A percentile compares a stretch with the other conserved stretches of the same genome.
These are phyloP conservation scores for Tetragnatha versicolor DNA, from an alignment of 1,140 invertebrate species.

Conservation along the genomic window DNA sequence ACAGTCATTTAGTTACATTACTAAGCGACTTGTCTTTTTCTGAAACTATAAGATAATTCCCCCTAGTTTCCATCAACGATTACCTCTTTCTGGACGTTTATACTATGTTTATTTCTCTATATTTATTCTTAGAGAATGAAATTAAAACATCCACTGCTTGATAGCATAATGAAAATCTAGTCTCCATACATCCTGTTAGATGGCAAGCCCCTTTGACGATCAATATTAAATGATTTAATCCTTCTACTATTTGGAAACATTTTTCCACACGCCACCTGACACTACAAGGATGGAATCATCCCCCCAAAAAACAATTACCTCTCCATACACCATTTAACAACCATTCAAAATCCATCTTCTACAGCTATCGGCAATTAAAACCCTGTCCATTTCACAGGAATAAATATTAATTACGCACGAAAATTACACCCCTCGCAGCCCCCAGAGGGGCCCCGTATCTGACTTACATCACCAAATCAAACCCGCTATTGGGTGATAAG, in stretches of 20 bases:
- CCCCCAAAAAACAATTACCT: neutral
- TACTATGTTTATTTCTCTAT: no score
- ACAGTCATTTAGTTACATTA: no score
- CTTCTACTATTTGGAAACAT: neutral
- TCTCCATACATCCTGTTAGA: neutral
- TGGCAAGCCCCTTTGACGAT: neutral
- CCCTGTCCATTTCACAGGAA: constrained; percentile 4
- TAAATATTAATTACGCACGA: constrained; percentile 20
- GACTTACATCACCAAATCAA: neutral
- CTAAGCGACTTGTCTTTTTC: no score
- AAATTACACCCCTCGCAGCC: constrained; percentile 13
- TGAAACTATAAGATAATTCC: no score
- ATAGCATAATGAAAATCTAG: no score
- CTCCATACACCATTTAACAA: neutral
- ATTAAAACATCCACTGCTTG: no score
- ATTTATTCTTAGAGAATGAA: no score
- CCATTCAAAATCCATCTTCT: neutral
- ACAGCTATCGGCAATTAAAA: constrained; percentile 9
- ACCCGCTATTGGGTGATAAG: constrained; percentile 8
- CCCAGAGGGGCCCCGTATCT: neutral
- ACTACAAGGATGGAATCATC: neutral
- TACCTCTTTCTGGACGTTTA: no score
- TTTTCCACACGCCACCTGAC: neutral
- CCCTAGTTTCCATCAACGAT: no score
- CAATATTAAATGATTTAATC: neutral